These are phyloP conservation scores for Scaptomyza parva DNA, from an alignment of 2,888 invertebrate genomes.

Conservation along the genomic window DNA sequence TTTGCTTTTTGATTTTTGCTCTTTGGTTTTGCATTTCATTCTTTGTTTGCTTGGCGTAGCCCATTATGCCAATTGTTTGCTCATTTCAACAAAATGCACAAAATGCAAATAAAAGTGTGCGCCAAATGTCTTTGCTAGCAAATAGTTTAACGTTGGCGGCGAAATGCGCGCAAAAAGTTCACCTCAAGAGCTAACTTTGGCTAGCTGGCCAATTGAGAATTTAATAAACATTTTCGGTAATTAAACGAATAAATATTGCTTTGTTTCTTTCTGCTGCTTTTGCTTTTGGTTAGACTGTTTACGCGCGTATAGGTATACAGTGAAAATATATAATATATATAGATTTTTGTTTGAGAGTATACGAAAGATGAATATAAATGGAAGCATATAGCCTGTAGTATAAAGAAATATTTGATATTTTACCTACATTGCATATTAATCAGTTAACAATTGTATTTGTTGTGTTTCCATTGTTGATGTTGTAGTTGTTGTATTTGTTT, in stretches of 20 bases:
- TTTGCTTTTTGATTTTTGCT: slow-evolving; percentile 13
- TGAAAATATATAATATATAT: slow-evolving; percentile 7
- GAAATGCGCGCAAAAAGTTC: slow-evolving; percentile 66
- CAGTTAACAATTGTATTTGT: slow-evolving; percentile 31
- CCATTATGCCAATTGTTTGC: slow-evolving; percentile 75
- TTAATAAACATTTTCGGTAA: slow-evolving; percentile 1
- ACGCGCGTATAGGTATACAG: slow-evolving; percentile 39
- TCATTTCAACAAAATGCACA: slow-evolving; percentile 64
- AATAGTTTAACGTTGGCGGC: slow-evolving; percentile 36
- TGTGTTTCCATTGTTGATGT: slow-evolving; percentile 50
- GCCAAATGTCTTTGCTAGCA: slow-evolving; percentile 65
- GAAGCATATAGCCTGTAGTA: slow-evolving; percentile 42
- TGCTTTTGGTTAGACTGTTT: slow-evolving; percentile 40
- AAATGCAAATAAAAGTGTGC: slow-evolving; percentile 69
- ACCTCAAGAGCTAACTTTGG: slow-evolving; percentile 12
- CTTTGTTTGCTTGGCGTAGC: slow-evolving; percentile 24
- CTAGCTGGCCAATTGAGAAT: slow-evolving; percentile 33
- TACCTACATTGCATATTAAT: slow-evolving; percentile 70
- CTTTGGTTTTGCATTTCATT: slow-evolving; percentile 16
- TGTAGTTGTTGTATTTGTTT: slow-evolving; percentile 38
- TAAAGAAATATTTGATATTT: slow-evolving; percentile 55
- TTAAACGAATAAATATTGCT: slow-evolving; percentile 27
- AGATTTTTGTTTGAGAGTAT: slow-evolving; percentile 9
- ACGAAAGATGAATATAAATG: slow-evolving; percentile 30
- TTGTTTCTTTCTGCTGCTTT: too few relatives aligned